These are phyloP conservation scores for Drosophila subsilvestris DNA, from an alignment of 2,888 invertebrate genomes.

Conservation along the genomic window DNA sequence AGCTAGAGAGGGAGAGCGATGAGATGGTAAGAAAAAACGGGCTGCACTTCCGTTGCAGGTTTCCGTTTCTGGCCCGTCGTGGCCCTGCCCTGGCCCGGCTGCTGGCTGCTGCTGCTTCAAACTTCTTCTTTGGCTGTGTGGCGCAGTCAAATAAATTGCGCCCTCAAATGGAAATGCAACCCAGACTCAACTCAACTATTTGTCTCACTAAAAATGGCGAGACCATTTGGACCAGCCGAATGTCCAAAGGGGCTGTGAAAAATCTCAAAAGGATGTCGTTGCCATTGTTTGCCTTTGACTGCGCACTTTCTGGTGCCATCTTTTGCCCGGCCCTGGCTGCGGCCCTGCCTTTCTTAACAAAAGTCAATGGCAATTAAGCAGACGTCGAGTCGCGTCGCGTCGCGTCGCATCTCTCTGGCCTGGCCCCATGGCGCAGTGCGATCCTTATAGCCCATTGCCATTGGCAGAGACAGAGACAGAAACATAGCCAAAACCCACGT, in stretches of 20 bases:
- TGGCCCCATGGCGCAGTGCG: conserved; percentile 57
- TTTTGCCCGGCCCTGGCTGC: conserved; percentile 29
- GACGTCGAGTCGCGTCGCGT: conserved; percentile 48
- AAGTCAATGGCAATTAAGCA: conserved; percentile 75
- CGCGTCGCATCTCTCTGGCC: conserved; percentile 22
- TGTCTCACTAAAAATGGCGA: conserved; percentile 72
- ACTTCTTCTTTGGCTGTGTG: conserved; percentile 60
- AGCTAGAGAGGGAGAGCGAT: conserved; percentile 15
- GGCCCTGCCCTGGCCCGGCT: conserved; percentile 4
- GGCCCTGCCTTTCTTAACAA: conserved; percentile 56
- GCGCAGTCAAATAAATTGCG: conserved; percentile 75
- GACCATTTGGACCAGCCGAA: conserved; percentile 54
- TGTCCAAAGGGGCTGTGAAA: conserved; percentile 68
- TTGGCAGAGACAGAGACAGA: background rate
- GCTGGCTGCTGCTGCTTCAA: conserved; percentile 57
- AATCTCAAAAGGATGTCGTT: conserved; percentile 70
- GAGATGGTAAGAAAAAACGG: conserved; percentile 34
- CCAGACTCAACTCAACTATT: conserved; percentile 46
- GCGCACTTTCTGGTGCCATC: conserved; percentile 58
- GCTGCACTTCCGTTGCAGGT: conserved; percentile 69
- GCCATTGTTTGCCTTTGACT: conserved; percentile 58
- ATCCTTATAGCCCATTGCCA: conserved; percentile 11
- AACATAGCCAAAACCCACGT: conserved; percentile 35
- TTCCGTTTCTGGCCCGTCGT: conserved; percentile 52
- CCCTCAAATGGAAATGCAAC: conserved; percentile 72